Conservation (phyloP, 2,888 invertebrate genomes). For the Xestia ashworthii region DNA sequence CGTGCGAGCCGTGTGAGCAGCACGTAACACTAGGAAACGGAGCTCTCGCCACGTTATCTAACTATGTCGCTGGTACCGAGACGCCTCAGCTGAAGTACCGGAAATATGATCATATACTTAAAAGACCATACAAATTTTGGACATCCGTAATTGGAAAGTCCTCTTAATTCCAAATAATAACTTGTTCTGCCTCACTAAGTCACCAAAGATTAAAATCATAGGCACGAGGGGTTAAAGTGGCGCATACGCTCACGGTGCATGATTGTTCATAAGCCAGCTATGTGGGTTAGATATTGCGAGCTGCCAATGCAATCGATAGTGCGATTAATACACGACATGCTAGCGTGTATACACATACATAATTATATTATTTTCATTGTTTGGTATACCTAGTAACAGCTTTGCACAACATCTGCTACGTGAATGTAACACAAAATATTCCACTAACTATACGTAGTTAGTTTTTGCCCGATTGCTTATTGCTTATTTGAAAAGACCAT, state of each 20-base stretch:
- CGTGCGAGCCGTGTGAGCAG: conserved; percentile 66
- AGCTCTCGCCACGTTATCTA: conserved; percentile 82
- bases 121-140: background rate
- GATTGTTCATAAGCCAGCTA: conserved; percentile 67
- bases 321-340: conserved; percentile 69
- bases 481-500: conserved; percentile 22
- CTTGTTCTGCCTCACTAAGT: background rate
- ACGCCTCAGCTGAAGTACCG: conserved; percentile 6
- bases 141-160: background rate
- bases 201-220: background rate
- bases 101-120: conserved; percentile 7
- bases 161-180: background rate
- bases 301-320: conserved; percentile 69
- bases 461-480: conserved; percentile 39
- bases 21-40: conserved; percentile 84
- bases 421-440: conserved; percentile 46
- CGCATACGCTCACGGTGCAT: conserved; percentile 40
- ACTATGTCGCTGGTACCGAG: conserved; percentile 65
- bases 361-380: conserved; percentile 63
- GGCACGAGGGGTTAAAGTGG: background rate
- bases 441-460: conserved; percentile 6
- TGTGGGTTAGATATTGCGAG: conserved; percentile 73
- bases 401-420: conserved; percentile 58
- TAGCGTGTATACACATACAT: conserved; percentile 55
- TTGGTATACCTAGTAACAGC: conserved; percentile 52